Evolutionary conservation across 2,113 vertebrate genomes (phyloP), one percentile per base, ranked within the genome.

Genomic region (Numenius arquata): DNA sequence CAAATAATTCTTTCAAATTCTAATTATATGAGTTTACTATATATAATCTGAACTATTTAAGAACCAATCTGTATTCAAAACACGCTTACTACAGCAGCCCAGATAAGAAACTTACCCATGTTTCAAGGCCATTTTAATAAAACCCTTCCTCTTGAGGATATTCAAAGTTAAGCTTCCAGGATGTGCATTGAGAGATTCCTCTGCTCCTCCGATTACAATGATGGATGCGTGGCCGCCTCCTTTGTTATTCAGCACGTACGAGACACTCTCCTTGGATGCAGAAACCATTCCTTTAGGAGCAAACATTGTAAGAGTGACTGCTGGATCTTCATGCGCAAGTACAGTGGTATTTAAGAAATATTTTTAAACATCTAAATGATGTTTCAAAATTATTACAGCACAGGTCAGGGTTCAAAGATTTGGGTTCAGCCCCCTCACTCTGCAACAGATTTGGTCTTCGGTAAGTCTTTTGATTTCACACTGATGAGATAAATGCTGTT

Each of bases 111-210:
- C 98, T 65, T 96, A 98, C 98, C 98, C 98, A 17, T 98, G 95
- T 79, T 97, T 98, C 91, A 98, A 88, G 63, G 98, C 98, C 65
- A 98, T 86, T 96, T 98, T 98, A 94, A 98, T 92, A 89, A 98
- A 99, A 41, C 98, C 98, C 67, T 98, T 99, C 89, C 97, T 97
- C 43, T 97, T 96, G 73, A 93, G 96, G 75, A 98, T 94, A 84
- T 91, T 97, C 81, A 98, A 68, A 25, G 94, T 98, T 48, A 97
- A 95, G 38, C 86, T 98, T 77, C 98, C 98, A 52, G 98, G 98
- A 67, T 91, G 97, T 3, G 98, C 97, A 17, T 98, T 97, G 92
- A 98, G 93, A 25, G 97, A 83, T 40, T 98, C 98, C 56, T 98
- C 93, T 32, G 98, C 98, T 27, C 98, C 98, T 43, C 98, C 98